A percentile compares a stretch with the other conserved stretches of the same genome.
phyloP scores from a whole-genome alignment of 2,888 invertebrate genomes.

The Andrena chrysosceles region DNA sequence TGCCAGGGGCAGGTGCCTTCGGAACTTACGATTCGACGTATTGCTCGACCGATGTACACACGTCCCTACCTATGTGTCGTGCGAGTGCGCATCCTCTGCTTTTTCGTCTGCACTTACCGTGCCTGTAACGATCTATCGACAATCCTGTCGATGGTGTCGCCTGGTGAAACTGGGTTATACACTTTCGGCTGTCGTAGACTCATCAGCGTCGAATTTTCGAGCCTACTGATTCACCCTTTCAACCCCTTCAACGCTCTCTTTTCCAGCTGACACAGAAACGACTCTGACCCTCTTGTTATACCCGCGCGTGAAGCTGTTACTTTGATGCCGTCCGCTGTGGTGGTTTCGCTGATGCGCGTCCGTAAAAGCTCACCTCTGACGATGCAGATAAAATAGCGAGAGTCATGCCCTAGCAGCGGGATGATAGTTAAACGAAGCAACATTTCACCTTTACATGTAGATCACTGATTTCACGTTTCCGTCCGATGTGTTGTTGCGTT shows the following conservation, averaged over 20 bases:
- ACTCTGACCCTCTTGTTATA: slow-evolving; percentile 45
- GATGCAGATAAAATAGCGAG: slow-evolving; percentile 36
- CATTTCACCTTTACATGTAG: slow-evolving; percentile 5
- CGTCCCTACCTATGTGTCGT: background rate
- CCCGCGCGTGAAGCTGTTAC: slow-evolving; percentile 40
- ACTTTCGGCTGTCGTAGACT: slow-evolving; percentile 26
- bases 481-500: background rate
- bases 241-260: background rate
- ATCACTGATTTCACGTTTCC: background rate
- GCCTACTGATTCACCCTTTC: slow-evolving; percentile 30
- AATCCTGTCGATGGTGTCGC: slow-evolving; percentile 55
- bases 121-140: slow-evolving; percentile 41
- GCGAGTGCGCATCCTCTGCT: background rate
- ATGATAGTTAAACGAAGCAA: slow-evolving; percentile 33
- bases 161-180: slow-evolving; percentile 58
- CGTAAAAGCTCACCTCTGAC: slow-evolving; percentile 53
- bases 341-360: slow-evolving; percentile 46
- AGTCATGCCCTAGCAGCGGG: slow-evolving; percentile 9
- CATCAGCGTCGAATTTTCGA: slow-evolving; percentile 49
- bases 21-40: slow-evolving; percentile 62
- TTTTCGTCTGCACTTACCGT: slow-evolving; percentile 30
- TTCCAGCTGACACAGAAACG: slow-evolving; percentile 42
- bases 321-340: slow-evolving; percentile 42
- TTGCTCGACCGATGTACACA: slow-evolving; percentile 26
- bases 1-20: slow-evolving; percentile 56